Conservation (phyloP, 2,113 vertebrate species). For the Psilopogon haemacephalus region DNA sequence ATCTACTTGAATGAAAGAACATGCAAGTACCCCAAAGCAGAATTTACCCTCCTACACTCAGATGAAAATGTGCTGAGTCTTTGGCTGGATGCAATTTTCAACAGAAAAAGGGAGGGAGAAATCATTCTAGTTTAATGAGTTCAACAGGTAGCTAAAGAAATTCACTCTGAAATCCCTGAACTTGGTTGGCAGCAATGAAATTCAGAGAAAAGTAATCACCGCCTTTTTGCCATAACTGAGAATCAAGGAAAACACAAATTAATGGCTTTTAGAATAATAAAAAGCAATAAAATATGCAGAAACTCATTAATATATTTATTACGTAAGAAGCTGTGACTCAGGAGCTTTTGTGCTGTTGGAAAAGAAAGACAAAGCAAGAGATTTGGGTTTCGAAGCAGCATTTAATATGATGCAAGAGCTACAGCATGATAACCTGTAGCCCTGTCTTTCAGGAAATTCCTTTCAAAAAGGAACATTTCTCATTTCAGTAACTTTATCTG, state of each 20-base stretch:
- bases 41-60: background rate
- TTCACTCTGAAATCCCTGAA: background rate
- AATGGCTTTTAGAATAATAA: slow-evolving; percentile 58
- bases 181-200: slow-evolving; percentile 16
- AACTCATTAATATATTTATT: slow-evolving; percentile 72
- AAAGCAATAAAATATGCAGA: slow-evolving; percentile 68
- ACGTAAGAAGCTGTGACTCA: slow-evolving; percentile 62
- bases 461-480: slow-evolving; percentile 70
- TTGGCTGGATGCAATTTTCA: background rate
- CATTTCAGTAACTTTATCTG: slow-evolving; percentile 69
- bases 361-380: slow-evolving; percentile 40
- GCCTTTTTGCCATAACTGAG: slow-evolving; percentile 18
- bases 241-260: slow-evolving; percentile 19
- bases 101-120: background rate
- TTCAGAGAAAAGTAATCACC: background rate
- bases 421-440: slow-evolving; percentile 47
- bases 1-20: slow-evolving; percentile 15
- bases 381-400: slow-evolving; percentile 61
- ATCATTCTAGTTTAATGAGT: background rate
- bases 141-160: background rate
- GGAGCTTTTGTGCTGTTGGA: slow-evolving; percentile 43
- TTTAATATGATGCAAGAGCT: slow-evolving; percentile 50
- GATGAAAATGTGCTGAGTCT: background rate
- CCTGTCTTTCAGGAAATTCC: slow-evolving; percentile 64
- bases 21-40: slow-evolving; percentile 4